Evolutionary conservation across 2,888 invertebrate genomes (phyloP), one percentile per base, ranked within the genome.

Genomic region (Melipona beecheii): DNA sequence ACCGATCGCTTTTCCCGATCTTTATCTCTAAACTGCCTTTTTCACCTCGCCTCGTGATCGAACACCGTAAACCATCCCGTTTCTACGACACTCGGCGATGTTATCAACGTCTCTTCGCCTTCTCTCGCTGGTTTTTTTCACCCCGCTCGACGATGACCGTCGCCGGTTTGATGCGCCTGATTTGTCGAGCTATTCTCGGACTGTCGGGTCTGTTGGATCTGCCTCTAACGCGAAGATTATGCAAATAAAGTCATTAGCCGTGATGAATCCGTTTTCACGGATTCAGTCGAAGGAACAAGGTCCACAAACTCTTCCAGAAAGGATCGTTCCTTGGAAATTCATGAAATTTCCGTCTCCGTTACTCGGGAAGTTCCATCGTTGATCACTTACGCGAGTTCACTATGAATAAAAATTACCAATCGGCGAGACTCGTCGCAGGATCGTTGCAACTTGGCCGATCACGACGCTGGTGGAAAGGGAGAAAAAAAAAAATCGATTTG

Each of bases 1-100:
- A 75, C 80, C 85, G 84, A 75, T 77, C 64, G 78, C 78, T 73
- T 84, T 85, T 85, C 78, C 75, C 84, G 85, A 85, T 85, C 75
- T 60, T 78, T 84, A 81, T 85, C 81, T 52, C 11, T 50, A 52
- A 60, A 31, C 52, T 50, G 75, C 62, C 65, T 71, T 83, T 86
- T 86, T 74, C 78, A 65, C 66, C 68, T 73, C 54, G 69, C 74
- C 50, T 68, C 62, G 68, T 36, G 82, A 80, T 84, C 75, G 75
- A 75, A 71, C 56, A 73, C 49, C 77, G 68, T 66, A 69, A 75
- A 83, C 66, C 62, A 75, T 75, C 70, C 60, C 68, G 56, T 65
- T 27, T 66, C 64, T 49, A 58, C 43, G 11, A 43, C 9, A 43
- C 21, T 49, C 27, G 24, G 36, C 62, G 78, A 68, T 74, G 4